Evolutionary conservation across 1,140 invertebrate genomes (phyloP).

Genomic region (Drusus annulatus): DNA sequence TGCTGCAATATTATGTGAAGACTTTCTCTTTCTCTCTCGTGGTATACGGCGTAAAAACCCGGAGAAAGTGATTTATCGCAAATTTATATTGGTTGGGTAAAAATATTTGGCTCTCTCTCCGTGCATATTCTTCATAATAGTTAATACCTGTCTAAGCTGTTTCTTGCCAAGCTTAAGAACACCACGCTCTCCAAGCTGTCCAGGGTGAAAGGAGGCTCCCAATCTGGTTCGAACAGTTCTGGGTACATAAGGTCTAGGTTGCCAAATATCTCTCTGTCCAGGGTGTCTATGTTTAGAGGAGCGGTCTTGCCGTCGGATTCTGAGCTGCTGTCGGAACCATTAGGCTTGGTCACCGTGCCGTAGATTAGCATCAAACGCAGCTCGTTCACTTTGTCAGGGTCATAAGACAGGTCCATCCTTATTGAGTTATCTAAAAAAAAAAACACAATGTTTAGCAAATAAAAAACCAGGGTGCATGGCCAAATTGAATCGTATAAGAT

Average conservation of each 20-base stretch:
- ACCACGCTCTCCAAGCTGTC: conserved; percentile 47
- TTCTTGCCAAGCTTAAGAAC: conserved; percentile 64
- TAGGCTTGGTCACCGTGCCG: background rate
- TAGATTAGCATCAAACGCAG: conserved; percentile 55
- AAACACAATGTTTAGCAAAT: no score
- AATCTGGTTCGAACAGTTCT: background rate
- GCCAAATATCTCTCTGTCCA: background rate
- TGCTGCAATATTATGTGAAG: no score
- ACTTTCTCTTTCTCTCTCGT: no score
- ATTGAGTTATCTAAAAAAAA: conserved; percentile 9
- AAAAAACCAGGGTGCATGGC: no score
- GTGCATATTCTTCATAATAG: no score
- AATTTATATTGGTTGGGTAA: no score
- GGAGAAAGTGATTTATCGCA: no score
- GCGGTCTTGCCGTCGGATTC: background rate
- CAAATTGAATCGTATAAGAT: no score
- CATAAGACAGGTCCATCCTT: conserved; percentile 61
- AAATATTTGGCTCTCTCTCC: no score
- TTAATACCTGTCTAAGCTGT: conserved; percentile 58
- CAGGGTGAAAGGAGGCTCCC: background rate
- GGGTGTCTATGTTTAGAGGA: background rate
- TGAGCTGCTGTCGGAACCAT: background rate
- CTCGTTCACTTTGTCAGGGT: conserved; percentile 36
- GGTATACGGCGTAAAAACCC: no score
- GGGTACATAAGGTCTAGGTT: conserved; percentile 9